A percentile compares a stretch with the other conserved stretches of the same genome.
These are phyloP conservation scores for Bradypodion pumilum DNA, from an alignment of 2,797 vertebrate genomes.

Conservation along the genomic window DNA sequence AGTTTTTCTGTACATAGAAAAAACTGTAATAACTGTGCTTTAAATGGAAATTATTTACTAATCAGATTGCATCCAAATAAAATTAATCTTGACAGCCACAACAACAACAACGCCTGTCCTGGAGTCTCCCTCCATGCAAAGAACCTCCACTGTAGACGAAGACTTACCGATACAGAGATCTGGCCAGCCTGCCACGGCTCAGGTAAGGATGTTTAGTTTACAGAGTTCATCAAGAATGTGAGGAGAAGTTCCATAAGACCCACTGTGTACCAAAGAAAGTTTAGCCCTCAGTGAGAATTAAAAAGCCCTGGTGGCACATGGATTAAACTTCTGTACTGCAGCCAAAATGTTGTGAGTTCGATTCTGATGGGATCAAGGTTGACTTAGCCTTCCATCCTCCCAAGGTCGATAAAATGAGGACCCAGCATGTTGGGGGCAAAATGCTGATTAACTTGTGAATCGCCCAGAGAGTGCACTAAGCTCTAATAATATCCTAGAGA, in stretches of 20 bases:
- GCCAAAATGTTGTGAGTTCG: too few relatives aligned
- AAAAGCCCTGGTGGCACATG: too few relatives aligned
- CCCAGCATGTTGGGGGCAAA: too few relatives aligned
- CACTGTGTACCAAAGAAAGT: background rate
- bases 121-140: constrained; percentile 69
- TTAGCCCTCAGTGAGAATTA: constrained; percentile 16
- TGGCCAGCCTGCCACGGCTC: constrained; percentile 63
- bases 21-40: background rate
- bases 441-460: too few relatives aligned
- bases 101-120: constrained; percentile 71
- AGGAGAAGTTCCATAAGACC: background rate
- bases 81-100: constrained; percentile 70
- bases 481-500: constrained; percentile 9
- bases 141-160: constrained; percentile 62
- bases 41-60: accelerated
- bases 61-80: constrained; percentile 26
- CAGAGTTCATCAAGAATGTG: background rate
- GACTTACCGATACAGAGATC: constrained; percentile 70
- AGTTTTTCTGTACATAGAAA: background rate
- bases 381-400: too few relatives aligned
- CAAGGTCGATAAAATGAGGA: too few relatives aligned
- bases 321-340: too few relatives aligned
- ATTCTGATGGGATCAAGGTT: too few relatives aligned
- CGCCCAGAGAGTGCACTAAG: too few relatives aligned
- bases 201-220: constrained; percentile 68